phyloP scores from a whole-genome alignment of 2,113 vertebrate genomes.

The Diphyllodes magnificus region DNA sequence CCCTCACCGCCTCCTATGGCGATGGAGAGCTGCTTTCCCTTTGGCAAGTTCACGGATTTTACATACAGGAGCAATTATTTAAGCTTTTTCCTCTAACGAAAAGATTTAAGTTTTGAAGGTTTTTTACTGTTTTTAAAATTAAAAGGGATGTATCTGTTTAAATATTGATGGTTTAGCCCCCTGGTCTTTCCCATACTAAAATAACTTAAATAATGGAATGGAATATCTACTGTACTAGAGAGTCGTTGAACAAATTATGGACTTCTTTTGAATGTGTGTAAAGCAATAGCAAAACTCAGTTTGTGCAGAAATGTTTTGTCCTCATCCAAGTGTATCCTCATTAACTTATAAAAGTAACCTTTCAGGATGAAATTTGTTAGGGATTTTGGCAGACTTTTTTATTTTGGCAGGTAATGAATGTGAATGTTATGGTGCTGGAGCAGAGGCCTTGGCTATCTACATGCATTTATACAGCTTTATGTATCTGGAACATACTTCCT shows the following conservation, averaged over 20 bases:
- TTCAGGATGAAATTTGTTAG: background rate
- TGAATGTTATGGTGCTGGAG: background rate
- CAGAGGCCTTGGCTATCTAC: background rate
- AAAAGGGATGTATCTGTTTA: background rate
- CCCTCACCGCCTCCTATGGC: rapidly evolving
- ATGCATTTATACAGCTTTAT: background rate
- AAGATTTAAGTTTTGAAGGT: background rate
- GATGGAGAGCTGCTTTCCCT: background rate
- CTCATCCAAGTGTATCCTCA: background rate
- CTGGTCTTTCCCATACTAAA: background rate
- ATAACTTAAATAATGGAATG: background rate
- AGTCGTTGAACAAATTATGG: background rate
- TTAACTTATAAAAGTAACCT: background rate
- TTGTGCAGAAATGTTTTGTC: background rate
- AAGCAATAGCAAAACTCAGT: background rate
- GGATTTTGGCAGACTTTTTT: background rate
- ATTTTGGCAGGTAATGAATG: background rate
- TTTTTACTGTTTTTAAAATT: background rate
- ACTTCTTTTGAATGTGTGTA: background rate
- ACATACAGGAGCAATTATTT: background rate
- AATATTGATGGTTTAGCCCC: background rate
- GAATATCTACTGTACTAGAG: background rate
- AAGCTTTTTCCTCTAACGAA: background rate
- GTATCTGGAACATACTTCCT: background rate
- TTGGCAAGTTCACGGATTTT: background rate